A percentile compares a stretch with the other conserved stretches of the same genome.
These are phyloP conservation scores for Corythaeola cristata DNA, from an alignment of 2,113 vertebrate genomes.

Conservation along the genomic window DNA sequence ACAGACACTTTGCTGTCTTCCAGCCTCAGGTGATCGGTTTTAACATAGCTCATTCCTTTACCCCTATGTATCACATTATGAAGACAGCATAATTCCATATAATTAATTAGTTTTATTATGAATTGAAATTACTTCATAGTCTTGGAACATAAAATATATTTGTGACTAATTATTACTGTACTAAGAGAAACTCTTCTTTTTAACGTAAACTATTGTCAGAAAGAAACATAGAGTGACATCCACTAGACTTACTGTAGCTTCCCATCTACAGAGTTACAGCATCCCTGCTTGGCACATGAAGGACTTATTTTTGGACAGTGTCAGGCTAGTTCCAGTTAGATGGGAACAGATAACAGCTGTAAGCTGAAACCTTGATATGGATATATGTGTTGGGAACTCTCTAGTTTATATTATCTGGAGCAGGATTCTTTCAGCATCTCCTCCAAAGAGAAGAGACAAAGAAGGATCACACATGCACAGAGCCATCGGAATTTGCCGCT, in stretches of 20 bases:
- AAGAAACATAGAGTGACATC: background rate
- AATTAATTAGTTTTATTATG: background rate
- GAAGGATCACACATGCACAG: background rate
- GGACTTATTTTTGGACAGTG: background rate
- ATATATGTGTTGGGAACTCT: background rate
- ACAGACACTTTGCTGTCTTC: background rate
- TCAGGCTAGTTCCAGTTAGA: background rate
- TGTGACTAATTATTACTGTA: background rate
- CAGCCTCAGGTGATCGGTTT: background rate
- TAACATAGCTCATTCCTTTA: background rate
- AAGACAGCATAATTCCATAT: background rate
- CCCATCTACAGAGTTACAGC: background rate
- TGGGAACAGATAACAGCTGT: background rate
- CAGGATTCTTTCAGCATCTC: background rate
- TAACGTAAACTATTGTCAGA: background rate
- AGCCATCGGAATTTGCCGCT: background rate
- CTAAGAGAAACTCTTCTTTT: background rate
- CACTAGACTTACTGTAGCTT: background rate
- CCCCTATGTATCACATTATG: background rate
- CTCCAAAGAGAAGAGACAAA: background rate
- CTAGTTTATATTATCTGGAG: background rate
- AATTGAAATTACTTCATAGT: background rate
- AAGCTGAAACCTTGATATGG: background rate
- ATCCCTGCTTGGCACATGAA: background rate
- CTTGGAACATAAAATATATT: background rate